Conservation (phyloP, 2,113 vertebrate genomes). For the Phalacrocorax aristotelis region DNA sequence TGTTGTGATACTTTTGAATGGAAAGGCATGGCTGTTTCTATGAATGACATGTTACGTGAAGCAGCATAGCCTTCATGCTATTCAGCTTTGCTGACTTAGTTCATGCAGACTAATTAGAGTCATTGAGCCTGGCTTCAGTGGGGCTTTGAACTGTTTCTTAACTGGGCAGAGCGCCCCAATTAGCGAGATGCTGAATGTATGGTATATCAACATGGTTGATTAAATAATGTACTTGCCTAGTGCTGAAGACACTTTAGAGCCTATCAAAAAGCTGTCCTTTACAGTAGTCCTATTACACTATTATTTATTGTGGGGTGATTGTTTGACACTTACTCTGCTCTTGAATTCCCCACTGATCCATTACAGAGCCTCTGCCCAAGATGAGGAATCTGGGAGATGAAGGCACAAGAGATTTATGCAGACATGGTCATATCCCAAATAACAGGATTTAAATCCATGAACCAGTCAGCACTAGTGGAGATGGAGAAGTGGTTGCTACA, state of each 20-base stretch:
- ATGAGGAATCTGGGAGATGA: not conserved
- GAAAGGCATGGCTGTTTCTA: not conserved
- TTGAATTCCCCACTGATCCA: not conserved
- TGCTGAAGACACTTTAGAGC: not conserved
- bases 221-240: not conserved
- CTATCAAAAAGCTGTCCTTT: not conserved
- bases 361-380: not conserved
- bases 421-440: not conserved
- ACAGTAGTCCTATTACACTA: not conserved
- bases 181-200: not conserved
- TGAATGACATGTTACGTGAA: not conserved
- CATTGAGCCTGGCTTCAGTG: not conserved
- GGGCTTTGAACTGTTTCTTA: not conserved
- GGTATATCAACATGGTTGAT: not conserved
- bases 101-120: not conserved
- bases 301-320: not conserved
- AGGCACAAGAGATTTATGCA: not conserved
- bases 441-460: not conserved
- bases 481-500: not conserved
- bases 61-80: not conserved
- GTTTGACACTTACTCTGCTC: not conserved
- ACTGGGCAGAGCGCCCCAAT: not conserved
- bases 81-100: not conserved
- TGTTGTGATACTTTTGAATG: not conserved
- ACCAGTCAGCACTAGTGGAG: not conserved